phyloP scores from a whole-genome alignment of 35 echinoderm and acorn worm species.

The Apostichopus japonicus region DNA sequence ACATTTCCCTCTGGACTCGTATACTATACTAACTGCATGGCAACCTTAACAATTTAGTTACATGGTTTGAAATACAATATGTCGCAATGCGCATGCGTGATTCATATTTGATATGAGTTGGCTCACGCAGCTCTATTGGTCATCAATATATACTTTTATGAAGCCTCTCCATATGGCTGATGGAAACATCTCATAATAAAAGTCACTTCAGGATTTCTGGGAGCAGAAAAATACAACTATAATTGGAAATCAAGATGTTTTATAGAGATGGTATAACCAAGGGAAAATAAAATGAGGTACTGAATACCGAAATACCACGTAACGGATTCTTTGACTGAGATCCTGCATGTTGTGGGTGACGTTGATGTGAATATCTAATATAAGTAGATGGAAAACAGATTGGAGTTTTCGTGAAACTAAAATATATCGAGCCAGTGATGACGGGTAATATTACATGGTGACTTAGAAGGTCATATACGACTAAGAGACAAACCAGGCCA shows the following conservation, averaged over 20 bases:
- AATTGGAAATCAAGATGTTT: conserved; percentile 5
- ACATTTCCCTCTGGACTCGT: too few relatives aligned
- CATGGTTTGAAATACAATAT: background rate
- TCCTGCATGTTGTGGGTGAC: background rate
- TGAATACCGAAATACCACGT: background rate
- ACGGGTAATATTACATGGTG: too few relatives aligned
- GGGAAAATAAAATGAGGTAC: background rate
- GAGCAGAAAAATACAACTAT: background rate
- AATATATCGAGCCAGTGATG: too few relatives aligned
- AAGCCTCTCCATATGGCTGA: background rate
- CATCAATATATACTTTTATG: background rate
- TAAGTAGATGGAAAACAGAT: background rate
- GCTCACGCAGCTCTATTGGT: too few relatives aligned
- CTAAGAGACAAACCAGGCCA: too few relatives aligned
- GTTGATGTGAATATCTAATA: background rate
- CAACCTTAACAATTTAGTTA: too few relatives aligned
- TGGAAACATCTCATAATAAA: background rate
- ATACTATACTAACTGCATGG: too few relatives aligned
- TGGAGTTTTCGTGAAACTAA: background rate
- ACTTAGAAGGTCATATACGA: too few relatives aligned
- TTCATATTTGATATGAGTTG: background rate
- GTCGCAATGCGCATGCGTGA: background rate
- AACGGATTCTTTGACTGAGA: background rate
- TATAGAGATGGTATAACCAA: background rate
- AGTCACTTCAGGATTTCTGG: background rate